These are phyloP conservation scores for Brenthis ino DNA, from an alignment of 2,888 invertebrate species.

Conservation along the genomic window DNA sequence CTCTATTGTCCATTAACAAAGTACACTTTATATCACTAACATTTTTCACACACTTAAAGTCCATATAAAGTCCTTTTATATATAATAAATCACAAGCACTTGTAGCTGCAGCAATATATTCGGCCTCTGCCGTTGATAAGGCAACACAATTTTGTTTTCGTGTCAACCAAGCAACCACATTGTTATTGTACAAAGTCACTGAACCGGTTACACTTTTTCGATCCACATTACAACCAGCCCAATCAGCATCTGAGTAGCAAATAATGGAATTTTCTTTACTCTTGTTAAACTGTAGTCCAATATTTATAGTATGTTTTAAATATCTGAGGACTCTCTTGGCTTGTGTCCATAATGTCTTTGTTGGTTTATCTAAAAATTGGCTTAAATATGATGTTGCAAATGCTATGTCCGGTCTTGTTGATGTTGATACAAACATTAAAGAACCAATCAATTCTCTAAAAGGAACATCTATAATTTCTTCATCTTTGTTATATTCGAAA, in stretches of 20 bases:
- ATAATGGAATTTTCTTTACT: too few relatives aligned
- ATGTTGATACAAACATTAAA: neutral
- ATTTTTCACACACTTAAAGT: neutral
- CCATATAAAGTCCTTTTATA: neutral
- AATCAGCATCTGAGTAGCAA: neutral
- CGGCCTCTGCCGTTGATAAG: neutral
- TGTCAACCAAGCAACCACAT: neutral
- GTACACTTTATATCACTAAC: too few relatives aligned
- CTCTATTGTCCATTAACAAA: too few relatives aligned
- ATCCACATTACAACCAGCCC: neutral
- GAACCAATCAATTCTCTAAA: neutral
- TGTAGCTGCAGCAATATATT: neutral
- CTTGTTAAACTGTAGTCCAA: too few relatives aligned
- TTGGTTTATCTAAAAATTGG: neutral
- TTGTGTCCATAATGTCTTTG: neutral
- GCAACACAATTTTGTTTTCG: neutral
- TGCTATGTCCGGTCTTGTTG: neutral
- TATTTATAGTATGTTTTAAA: neutral
- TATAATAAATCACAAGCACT: neutral
- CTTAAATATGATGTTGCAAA: neutral
- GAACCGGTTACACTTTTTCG: neutral
- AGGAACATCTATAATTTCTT: neutral
- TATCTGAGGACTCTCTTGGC: neutral
- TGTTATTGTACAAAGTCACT: neutral
- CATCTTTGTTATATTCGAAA: neutral